Base-by-base conservation (phyloP, 1,140 invertebrate genomes). In the Teleogryllus occipitalis region DNA sequence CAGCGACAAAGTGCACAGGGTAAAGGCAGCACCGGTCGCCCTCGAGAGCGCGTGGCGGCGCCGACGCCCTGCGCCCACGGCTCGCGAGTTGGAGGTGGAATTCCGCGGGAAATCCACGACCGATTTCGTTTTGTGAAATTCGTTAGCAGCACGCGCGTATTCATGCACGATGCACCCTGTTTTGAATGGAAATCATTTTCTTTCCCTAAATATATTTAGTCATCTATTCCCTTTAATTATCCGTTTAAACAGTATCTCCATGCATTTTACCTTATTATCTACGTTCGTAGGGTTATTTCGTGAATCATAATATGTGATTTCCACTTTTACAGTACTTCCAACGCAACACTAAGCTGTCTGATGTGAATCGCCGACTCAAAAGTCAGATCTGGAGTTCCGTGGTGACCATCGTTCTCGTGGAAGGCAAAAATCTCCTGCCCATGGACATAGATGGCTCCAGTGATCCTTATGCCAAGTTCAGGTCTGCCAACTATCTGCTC, bases 381-480 rank as follows among this genome's bases (percentile, higher is more conserved):
- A 95, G 93, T 27, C 96, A 97, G 87, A 96, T 97, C 86, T 98
- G 96, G 96, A 96, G 94, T 85, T 96, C 95, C 1, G 95, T 98
- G 75, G 96, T 99, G 8, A 99, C 96, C 22, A 96, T 99, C 82
- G 93, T 98, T 6, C 88, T 99, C 80, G 94, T 99, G 8, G 97
- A 99, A 87, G 97, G 96, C 7, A 96, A 94, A 87, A 95, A 97
- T 85, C 89, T 99, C 10, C 89, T 93, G 15, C 91, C 94, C 8
- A 96, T 96, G 90, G 95, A 97, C 85, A 91, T 96, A 82, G 97
- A 98, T 84, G 94, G 95, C 77, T 89, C 93, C 54, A 96, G 94
- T 82, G 97, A 99, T 87, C 96, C 96, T 76, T 99, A 98, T 85
- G 96, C 97, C 83, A 99, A 98, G 87, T 99, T 99, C 89, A 92